Evolutionary conservation across 2,888 invertebrate species (phyloP).

Genomic region (Amphipyra tragopoginis): DNA sequence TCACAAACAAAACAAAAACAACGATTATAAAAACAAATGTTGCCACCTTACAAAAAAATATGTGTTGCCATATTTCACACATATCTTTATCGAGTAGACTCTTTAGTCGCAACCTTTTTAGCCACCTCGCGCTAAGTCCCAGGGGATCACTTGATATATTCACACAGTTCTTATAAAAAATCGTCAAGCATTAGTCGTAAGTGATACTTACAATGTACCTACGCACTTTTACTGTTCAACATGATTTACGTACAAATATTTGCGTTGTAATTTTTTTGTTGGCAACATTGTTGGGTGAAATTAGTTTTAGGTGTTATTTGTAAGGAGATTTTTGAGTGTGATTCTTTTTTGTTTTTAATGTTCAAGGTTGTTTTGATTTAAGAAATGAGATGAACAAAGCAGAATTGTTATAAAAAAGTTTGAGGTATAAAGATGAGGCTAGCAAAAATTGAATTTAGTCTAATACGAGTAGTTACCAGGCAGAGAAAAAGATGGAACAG

Average conservation of each 20-base stretch:
- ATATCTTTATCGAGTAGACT: conserved; percentile 54
- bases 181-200: conserved; percentile 69
- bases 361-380: background rate
- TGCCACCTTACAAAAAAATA: conserved; percentile 24
- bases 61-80: conserved; percentile 49
- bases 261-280: conserved; percentile 56
- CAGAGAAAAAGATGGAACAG: too few species aligned
- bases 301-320: conserved; percentile 5
- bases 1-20: background rate
- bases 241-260: conserved; percentile 55
- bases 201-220: conserved; percentile 63
- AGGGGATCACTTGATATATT: conserved; percentile 67
- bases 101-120: conserved; percentile 52
- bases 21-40: conserved; percentile 14
- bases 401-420: too few species aligned
- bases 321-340: conserved; percentile 2
- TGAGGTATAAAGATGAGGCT: too few species aligned
- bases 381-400: too few species aligned
- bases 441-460: too few species aligned
- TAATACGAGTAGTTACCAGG: too few species aligned
- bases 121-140: conserved; percentile 46
- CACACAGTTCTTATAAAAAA: conserved; percentile 72
- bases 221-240: conserved; percentile 49
- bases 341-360: background rate
- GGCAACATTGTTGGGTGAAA: conserved; percentile 35